These are phyloP conservation scores for Pollenia griseotomentosa DNA, from an alignment of 2,888 invertebrate species.

Conservation along the genomic window DNA sequence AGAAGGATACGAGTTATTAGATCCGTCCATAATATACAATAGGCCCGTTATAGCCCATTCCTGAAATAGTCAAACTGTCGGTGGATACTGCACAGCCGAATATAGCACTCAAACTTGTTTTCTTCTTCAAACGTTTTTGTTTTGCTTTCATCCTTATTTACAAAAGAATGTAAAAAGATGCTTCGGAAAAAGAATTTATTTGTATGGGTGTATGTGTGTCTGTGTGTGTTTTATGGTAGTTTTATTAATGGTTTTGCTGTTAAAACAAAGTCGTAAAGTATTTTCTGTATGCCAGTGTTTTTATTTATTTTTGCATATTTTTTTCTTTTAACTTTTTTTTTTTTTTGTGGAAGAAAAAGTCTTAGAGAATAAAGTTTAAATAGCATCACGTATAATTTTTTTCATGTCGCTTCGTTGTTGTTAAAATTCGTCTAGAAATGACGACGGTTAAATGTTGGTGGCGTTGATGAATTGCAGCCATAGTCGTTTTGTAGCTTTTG, in stretches of 20 bases:
- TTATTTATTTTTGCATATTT: slow-evolving; percentile 58
- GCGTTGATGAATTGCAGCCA: slow-evolving; percentile 71
- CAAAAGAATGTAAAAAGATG: slow-evolving; percentile 55
- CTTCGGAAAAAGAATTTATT: slow-evolving; percentile 15
- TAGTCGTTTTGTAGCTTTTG: background rate
- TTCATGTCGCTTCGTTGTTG: slow-evolving; percentile 50
- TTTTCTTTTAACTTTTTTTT: slow-evolving; percentile 6
- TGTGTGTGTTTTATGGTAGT: slow-evolving; percentile 65
- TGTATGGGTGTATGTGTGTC: background rate
- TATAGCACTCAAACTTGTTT: background rate
- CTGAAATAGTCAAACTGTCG: no score
- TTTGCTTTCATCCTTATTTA: slow-evolving; percentile 38
- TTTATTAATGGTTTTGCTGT: slow-evolving; percentile 71
- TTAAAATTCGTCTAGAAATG: slow-evolving; percentile 48
- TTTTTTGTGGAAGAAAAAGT: slow-evolving; percentile 21
- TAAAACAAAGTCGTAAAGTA: slow-evolving; percentile 70
- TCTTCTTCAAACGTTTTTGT: background rate
- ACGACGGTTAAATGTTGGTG: slow-evolving; percentile 66
- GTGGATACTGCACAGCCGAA: no score
- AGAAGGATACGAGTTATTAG: no score
- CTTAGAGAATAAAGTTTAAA: slow-evolving; percentile 63
- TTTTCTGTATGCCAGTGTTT: slow-evolving; percentile 55
- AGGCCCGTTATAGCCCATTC: no score
- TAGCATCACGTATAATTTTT: slow-evolving; percentile 66
- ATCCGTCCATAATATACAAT: no score